phyloP scores from a whole-genome alignment of 2,888 invertebrate genomes.

The Erynnis tages region DNA sequence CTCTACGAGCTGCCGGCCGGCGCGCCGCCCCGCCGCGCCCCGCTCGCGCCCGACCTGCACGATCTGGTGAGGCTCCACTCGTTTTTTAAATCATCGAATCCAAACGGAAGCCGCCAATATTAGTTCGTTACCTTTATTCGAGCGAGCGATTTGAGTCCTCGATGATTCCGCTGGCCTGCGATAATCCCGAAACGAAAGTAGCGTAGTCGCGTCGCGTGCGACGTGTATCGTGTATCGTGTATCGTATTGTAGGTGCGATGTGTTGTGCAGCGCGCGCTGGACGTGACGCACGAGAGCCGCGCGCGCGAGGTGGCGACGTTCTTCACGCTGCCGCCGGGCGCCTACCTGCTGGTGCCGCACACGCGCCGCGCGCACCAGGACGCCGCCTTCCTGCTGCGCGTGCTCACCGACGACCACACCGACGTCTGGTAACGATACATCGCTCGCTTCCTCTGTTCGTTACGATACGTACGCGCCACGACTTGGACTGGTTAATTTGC shows the following conservation, averaged over 20 bases:
- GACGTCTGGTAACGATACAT: conserved; percentile 82
- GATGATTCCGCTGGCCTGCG: too few species aligned
- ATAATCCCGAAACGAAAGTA: too few species aligned
- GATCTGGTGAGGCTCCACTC: conserved; percentile 26
- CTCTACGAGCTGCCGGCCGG: conserved; percentile 86
- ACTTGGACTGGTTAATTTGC: too few species aligned
- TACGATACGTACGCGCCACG: too few species aligned
- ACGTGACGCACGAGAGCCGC: conserved; percentile 84
- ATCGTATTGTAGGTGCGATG: too few species aligned
- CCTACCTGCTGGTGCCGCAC: conserved; percentile 88
- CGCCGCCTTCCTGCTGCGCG: conserved; percentile 86
- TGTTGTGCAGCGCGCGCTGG: conserved; percentile 77
- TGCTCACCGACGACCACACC: conserved; percentile 87
- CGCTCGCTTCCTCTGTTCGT: neutral
- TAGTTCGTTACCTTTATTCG: too few species aligned
- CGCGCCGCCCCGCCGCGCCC: conserved; percentile 38
- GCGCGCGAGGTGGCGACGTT: conserved; percentile 87
- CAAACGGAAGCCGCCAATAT: too few species aligned
- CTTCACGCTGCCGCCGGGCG: conserved; percentile 87
- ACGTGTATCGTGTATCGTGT: too few species aligned
- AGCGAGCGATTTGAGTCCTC: too few species aligned
- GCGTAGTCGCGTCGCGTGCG: too few species aligned
- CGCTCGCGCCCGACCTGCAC: conserved; percentile 32
- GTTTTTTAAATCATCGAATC: too few species aligned
- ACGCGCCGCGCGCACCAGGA: conserved; percentile 85